Evolutionary conservation across 2,888 invertebrate species (phyloP).

Genomic region (Drosophila siamana): DNA sequence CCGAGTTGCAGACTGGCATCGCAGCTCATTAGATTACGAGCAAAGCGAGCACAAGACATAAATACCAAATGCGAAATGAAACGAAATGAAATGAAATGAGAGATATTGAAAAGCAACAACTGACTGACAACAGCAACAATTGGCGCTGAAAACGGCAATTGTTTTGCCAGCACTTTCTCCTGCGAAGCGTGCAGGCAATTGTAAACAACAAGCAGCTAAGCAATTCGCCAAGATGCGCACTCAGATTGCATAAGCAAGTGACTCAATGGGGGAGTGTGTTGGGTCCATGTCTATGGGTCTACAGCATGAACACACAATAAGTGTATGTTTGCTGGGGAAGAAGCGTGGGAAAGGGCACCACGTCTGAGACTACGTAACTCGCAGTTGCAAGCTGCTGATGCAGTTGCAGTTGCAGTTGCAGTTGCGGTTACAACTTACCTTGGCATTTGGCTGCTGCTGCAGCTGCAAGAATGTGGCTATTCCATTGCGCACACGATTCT

Average conservation of each 20-base stretch:
- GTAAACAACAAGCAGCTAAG: slow-evolving; percentile 44
- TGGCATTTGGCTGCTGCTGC: slow-evolving; percentile 89
- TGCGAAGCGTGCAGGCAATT: slow-evolving; percentile 55
- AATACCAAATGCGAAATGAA: slow-evolving; percentile 69
- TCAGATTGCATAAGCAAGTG: slow-evolving; percentile 51
- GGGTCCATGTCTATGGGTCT: neutral
- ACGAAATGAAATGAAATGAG: slow-evolving; percentile 75
- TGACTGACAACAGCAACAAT: slow-evolving; percentile 11
- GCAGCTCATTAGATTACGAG: slow-evolving; percentile 72
- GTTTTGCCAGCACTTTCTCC: slow-evolving; percentile 69
- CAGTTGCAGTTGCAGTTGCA: no score
- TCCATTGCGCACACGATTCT: slow-evolving; percentile 96
- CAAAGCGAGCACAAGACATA: slow-evolving; percentile 43
- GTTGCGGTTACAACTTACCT: slow-evolving; percentile 90
- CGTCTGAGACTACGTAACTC: neutral
- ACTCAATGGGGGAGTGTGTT: slow-evolving; percentile 23
- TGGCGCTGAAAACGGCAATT: slow-evolving; percentile 47
- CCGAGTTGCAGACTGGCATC: slow-evolving; percentile 12
- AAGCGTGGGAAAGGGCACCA: slow-evolving; percentile 35
- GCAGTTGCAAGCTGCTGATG: slow-evolving; percentile 86
- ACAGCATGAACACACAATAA: neutral
- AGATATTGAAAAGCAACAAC: slow-evolving; percentile 62
- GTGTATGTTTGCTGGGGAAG: neutral
- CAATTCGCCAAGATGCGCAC: slow-evolving; percentile 63
- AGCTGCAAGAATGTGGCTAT: slow-evolving; percentile 97